A percentile compares a stretch with the other conserved stretches of the same genome.
Conservation (phyloP, 2,797 vertebrate species). For the Phoebastria nigripes region DNA sequence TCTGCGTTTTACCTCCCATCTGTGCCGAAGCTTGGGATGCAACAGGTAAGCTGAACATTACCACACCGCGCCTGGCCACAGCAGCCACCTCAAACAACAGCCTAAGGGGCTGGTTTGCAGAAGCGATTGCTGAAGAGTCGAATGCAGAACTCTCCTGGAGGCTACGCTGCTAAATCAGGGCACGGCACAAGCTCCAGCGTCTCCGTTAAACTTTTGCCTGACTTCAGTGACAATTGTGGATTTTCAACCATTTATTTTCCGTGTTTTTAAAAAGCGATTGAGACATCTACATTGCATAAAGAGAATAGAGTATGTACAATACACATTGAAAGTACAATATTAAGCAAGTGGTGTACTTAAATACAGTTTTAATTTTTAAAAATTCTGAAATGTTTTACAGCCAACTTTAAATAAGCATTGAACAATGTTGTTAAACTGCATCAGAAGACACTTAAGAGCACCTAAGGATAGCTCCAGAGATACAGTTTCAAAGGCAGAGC, state of each 20-base stretch:
- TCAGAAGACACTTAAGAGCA: conserved; percentile 43
- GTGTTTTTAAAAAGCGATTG: not conserved
- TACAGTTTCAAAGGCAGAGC: conserved; percentile 70
- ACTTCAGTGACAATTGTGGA: not conserved
- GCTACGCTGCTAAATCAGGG: not conserved
- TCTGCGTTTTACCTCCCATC: fast-evolving
- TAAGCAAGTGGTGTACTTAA: not conserved
- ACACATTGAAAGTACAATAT: not conserved
- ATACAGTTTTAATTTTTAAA: not conserved
- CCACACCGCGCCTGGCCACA: not conserved
- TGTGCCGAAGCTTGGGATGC: not conserved
- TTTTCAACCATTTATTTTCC: not conserved
- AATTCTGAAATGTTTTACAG: not conserved
- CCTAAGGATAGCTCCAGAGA: conserved; percentile 67
- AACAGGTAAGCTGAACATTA: not conserved
- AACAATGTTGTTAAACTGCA: conserved; percentile 20
- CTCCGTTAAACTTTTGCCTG: not conserved
- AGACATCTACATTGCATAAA: not conserved
- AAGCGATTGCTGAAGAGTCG: not conserved
- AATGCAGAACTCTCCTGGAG: not conserved
- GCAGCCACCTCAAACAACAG: not conserved
- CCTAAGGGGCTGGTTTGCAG: not conserved
- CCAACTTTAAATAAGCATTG: not conserved
- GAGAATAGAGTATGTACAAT: not conserved
- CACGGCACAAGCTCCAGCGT: not conserved